phyloP scores from a whole-genome alignment of 2,888 invertebrate genomes.

The Euspilapteryx auroguttella region DNA sequence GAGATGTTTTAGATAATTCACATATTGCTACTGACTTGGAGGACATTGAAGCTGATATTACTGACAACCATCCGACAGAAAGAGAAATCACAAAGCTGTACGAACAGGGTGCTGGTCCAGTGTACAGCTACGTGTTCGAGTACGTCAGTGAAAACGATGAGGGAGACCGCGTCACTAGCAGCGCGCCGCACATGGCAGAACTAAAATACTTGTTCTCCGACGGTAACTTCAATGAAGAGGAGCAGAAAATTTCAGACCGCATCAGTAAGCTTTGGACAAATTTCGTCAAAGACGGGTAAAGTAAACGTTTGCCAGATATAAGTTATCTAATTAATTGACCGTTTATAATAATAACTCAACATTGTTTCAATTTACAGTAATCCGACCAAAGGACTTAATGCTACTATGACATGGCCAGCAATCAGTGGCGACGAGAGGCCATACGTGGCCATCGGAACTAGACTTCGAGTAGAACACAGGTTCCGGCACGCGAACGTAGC shows the following conservation, averaged over 20 bases:
- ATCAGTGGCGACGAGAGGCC: constrained; percentile 22
- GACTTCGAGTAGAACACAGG: constrained; percentile 21
- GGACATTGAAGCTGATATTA: constrained; percentile 25
- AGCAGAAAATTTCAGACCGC: constrained; percentile 23
- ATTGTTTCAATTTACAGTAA: constrained; percentile 20
- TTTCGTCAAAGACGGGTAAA: constrained; percentile 45
- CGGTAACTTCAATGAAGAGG: constrained; percentile 15
- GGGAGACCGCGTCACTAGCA: constrained; percentile 14
- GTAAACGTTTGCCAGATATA: constrained; percentile 5
- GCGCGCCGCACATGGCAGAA: constrained; percentile 34
- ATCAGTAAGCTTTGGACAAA: constrained; percentile 37
- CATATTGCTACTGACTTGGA: constrained; percentile 17
- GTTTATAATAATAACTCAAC: too few species aligned
- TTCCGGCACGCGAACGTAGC: constrained; percentile 33
- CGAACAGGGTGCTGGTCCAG: constrained; percentile 25
- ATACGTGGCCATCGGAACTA: constrained; percentile 28
- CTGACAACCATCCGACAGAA: constrained; percentile 39
- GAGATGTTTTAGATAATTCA: too few species aligned
- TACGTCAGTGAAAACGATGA: constrained; percentile 20
- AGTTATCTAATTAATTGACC: too few species aligned
- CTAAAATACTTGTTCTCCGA: constrained; percentile 27
- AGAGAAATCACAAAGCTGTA: constrained; percentile 25
- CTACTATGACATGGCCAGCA: constrained; percentile 29
- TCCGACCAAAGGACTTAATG: constrained; percentile 26
- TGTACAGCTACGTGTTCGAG: constrained; percentile 36